These are phyloP conservation scores for Dissostichus mawsoni DNA, from an alignment of 2,113 vertebrate genomes.

Conservation along the genomic window DNA sequence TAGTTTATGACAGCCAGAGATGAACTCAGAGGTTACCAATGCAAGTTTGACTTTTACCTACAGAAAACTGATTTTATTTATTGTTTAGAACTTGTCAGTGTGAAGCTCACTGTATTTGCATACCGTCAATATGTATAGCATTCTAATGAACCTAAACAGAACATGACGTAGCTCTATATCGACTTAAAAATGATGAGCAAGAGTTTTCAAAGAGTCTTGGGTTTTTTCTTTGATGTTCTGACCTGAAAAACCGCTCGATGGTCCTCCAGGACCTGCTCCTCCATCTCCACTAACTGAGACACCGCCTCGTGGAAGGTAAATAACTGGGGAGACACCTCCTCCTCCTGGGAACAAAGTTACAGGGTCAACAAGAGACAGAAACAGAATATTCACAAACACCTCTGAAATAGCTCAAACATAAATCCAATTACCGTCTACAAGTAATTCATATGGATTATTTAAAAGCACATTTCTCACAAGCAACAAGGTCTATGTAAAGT, in stretches of 20 bases:
- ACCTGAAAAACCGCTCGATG: slow-evolving; percentile 98
- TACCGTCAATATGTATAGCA: background rate
- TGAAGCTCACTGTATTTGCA: too few relatives aligned
- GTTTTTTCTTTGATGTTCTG: slow-evolving; percentile 31
- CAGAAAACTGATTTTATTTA: background rate
- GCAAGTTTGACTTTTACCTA: background rate
- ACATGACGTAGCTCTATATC: background rate
- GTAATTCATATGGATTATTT: background rate
- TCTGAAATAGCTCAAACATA: background rate
- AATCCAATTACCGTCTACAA: background rate
- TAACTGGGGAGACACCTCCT: slow-evolving; percentile 97
- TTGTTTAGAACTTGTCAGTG: background rate
- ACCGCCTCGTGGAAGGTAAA: slow-evolving; percentile 98
- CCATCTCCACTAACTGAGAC: slow-evolving; percentile 98
- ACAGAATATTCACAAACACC: background rate
- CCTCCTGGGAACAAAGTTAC: slow-evolving; percentile 85
- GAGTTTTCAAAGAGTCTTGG: background rate
- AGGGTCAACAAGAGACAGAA: background rate
- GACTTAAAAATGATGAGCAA: background rate
- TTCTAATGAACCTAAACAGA: background rate
- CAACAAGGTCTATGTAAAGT: background rate
- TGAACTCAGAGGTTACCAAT: background rate
- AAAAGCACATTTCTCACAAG: background rate
- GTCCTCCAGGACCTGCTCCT: slow-evolving; percentile 97
- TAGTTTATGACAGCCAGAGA: background rate